Conservation (phyloP, 2,797 vertebrate genomes). For the Calcarius lapponicus region DNA sequence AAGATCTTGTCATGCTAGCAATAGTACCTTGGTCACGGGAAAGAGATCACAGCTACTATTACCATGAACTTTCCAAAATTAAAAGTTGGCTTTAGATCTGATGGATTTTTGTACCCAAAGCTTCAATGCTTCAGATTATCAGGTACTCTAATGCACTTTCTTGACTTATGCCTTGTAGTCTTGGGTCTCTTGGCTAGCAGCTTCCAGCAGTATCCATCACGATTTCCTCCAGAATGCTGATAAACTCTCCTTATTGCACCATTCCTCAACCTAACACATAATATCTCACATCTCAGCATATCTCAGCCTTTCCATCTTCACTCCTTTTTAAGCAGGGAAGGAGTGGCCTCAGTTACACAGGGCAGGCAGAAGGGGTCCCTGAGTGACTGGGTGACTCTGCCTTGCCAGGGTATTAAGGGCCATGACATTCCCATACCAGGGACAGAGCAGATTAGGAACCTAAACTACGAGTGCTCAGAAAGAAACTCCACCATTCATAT, state of each 20-base stretch:
- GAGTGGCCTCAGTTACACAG: neutral
- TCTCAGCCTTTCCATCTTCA: neutral
- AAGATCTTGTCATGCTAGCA: neutral
- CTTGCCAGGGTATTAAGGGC: neutral
- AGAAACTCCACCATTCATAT: neutral
- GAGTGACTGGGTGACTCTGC: neutral
- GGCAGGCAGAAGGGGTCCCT: neutral
- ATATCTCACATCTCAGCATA: neutral
- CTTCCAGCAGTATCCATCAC: neutral
- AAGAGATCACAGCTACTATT: neutral
- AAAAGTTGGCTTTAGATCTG: neutral
- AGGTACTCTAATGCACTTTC: neutral
- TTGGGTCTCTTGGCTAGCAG: neutral
- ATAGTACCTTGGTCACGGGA: neutral
- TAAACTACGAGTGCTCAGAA: neutral
- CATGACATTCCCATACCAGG: neutral
- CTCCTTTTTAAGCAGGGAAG: neutral
- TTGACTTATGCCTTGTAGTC: neutral
- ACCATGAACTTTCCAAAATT: neutral
- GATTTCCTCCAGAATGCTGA: neutral
- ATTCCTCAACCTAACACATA: neutral
- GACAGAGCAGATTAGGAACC: neutral
- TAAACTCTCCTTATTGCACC: neutral
- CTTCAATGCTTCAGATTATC: neutral
- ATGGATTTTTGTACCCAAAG: neutral